Percentiles rank a stretch among this genome's conserved stretches.
Evolutionary conservation across 2,888 invertebrate species (phyloP).

Genomic region (Hypomecis punctinalis): DNA sequence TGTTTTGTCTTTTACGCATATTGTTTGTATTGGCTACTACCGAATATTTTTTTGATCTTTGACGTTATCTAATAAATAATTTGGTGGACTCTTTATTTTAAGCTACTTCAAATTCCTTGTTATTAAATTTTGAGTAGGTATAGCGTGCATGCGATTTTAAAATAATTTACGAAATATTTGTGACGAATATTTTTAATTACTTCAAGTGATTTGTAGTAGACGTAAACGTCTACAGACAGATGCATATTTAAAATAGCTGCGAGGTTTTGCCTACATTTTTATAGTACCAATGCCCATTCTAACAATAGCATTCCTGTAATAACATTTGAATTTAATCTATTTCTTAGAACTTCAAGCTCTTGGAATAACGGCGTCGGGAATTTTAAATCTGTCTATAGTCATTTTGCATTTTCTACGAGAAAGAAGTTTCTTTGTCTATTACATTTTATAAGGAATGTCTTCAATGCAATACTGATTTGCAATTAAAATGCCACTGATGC

Average conservation of each 20-base stretch:
- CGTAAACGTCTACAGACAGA: neutral
- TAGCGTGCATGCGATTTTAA: too few species aligned
- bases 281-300: slow-evolving; percentile 8
- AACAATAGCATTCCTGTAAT: slow-evolving; percentile 31
- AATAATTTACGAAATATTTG: too few species aligned
- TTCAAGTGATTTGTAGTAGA: too few species aligned
- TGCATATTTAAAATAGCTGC: neutral
- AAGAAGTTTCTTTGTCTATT: slow-evolving; percentile 1
- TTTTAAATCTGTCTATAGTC: slow-evolving; percentile 18
- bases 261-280: slow-evolving; percentile 3
- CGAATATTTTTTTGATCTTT: neutral
- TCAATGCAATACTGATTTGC: slow-evolving; percentile 9
- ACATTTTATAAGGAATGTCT: neutral
- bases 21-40: neutral
- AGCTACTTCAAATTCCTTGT: too few species aligned
- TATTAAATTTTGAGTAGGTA: too few species aligned
- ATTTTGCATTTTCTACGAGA: slow-evolving; percentile 1
- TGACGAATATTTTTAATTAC: too few species aligned
- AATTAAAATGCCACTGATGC: slow-evolving; percentile 3
- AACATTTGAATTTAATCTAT: slow-evolving; percentile 11
- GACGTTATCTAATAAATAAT: too few species aligned
- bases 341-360: slow-evolving; percentile 31
- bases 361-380: slow-evolving; percentile 23
- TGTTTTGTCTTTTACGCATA: slow-evolving; percentile 1
- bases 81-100: too few species aligned